These are phyloP conservation scores for Syngnathus typhle DNA, from an alignment of 2,113 vertebrate genomes.

Conservation along the genomic window DNA sequence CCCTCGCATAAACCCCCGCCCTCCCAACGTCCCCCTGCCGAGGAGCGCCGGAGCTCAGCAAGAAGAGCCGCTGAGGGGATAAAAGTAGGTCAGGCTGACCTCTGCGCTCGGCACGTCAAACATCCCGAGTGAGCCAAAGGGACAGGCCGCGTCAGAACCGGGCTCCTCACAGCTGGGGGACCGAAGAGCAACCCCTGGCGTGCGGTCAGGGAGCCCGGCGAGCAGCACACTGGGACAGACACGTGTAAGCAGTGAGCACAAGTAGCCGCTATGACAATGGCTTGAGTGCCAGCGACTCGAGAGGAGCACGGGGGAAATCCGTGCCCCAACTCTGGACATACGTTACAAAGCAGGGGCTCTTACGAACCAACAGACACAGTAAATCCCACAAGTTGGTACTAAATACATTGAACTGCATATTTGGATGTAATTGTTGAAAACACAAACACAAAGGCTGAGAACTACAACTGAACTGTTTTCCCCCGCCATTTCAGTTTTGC, in stretches of 20 bases:
- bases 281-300: not conserved
- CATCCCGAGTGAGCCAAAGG: constrained; percentile 63
- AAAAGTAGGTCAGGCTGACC: constrained; percentile 68
- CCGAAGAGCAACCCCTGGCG: constrained; percentile 41
- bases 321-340: constrained; percentile 5
- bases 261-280: not conserved
- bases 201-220: constrained; percentile 43
- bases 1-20: constrained; percentile 28
- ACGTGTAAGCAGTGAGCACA: constrained; percentile 31
- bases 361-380: constrained; percentile 18
- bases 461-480: not conserved
- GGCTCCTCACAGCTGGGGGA: constrained; percentile 60
- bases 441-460: not conserved
- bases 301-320: not conserved
- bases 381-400: constrained; percentile 17
- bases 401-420: not conserved
- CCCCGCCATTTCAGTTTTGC: too few relatives aligned
- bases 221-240: constrained; percentile 44
- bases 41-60: constrained; percentile 49
- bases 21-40: constrained; percentile 25
- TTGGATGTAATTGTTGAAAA: not conserved
- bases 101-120: constrained; percentile 56
- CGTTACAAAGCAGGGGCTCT: constrained; percentile 10
- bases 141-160: constrained; percentile 66
- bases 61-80: constrained; percentile 54